Evolutionary conservation across 2,113 vertebrate species (phyloP).

Genomic region (Formicarius rufipectus): DNA sequence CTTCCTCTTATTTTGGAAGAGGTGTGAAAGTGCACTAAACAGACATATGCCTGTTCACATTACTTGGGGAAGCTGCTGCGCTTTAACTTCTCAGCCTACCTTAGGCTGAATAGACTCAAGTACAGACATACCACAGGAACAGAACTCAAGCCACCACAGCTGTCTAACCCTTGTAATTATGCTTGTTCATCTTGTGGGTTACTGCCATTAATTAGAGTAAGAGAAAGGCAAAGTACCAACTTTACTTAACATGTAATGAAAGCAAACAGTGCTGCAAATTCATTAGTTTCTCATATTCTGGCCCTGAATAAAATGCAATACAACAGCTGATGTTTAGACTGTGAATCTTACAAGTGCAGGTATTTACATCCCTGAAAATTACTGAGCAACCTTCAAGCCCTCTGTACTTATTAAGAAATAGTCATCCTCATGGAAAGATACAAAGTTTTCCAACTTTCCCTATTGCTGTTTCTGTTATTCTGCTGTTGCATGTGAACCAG

Average conservation of each 20-base stretch:
- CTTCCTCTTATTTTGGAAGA: not conserved
- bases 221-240: not conserved
- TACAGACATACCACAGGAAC: not conserved
- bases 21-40: not conserved
- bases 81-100: not conserved
- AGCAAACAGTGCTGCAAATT: not conserved
- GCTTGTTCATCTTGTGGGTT: not conserved
- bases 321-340: not conserved
- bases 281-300: not conserved
- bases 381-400: not conserved
- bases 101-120: not conserved
- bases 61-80: not conserved
- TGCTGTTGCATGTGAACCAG: not conserved
- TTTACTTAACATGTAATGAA: not conserved
- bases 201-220: not conserved
- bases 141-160: not conserved
- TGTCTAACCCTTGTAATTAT: not conserved
- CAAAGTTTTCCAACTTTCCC: not conserved
- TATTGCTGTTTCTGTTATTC: not conserved
- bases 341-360: not conserved
- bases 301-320: not conserved
- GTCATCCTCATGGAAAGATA: not conserved
- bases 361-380: not conserved
- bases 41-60: not conserved
- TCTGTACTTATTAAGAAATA: not conserved